Conservation (phyloP, 2,113 vertebrate genomes). For the Eurystomus gularis region DNA sequence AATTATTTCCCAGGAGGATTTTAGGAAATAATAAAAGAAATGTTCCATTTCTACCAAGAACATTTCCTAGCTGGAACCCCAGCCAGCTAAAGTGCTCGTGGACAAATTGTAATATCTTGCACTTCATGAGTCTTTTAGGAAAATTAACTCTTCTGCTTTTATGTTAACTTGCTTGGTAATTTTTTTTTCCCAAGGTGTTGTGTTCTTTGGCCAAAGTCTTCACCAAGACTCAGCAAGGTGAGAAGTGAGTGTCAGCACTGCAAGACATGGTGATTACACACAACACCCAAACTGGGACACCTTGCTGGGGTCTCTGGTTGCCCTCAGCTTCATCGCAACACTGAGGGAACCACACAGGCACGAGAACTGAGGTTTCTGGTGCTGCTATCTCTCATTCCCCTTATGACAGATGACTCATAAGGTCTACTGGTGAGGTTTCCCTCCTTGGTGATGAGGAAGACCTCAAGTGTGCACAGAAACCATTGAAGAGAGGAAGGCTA, state of each 20-base stretch:
- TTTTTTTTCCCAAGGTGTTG: background rate
- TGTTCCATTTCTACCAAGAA: background rate
- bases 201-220: background rate
- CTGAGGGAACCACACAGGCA: fast-evolving
- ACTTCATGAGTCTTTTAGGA: background rate
- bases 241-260: background rate
- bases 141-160: background rate
- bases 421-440: background rate
- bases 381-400: background rate
- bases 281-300: background rate
- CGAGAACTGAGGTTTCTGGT: fast-evolving
- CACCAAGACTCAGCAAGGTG: background rate
- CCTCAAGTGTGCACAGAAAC: background rate
- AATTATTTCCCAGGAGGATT: background rate
- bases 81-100: background rate
- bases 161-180: background rate
- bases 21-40: background rate
- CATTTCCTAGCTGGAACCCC: background rate
- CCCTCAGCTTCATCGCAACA: background rate
- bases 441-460: background rate
- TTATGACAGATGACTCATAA: fast-evolving
- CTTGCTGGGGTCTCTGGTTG: background rate
- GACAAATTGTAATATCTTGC: background rate
- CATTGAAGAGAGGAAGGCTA: background rate
- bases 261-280: background rate